Base-by-base conservation (phyloP, 2,888 invertebrate genomes). In the Stratiomys singularior region DNA sequence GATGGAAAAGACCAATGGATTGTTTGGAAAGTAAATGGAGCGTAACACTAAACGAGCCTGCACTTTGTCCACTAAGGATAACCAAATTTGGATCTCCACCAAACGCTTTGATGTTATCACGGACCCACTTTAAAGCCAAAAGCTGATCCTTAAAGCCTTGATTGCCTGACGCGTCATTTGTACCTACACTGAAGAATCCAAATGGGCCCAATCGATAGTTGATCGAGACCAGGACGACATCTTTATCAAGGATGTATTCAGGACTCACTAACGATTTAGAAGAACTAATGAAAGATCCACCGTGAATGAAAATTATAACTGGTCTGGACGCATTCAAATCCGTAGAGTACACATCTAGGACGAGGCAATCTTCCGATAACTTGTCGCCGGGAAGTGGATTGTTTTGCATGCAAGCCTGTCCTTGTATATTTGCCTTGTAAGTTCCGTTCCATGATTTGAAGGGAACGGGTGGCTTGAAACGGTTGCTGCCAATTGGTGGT, bases 131-230 rank as follows among this genome's bases (percentile, higher is more conserved):
- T 52, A 93, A 83, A 0, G 90, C 92, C 27, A 87, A 85, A 0
- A 92, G 90, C 85, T 93, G 93, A 83, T 93, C 93, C 82, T 92
- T 90, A 78, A 91, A 86, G 0, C 91, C 93, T 78, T 89, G 89
- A 83, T 93, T 93, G 3, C 93, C 93, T 0, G 91, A 90, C 0
- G 90, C 90, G 46, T 89, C 86, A 60, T 89, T 86, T 76, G 91
- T 91, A 0, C 90, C 91, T 0, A 91, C 91, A 80, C 89, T 90
- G n/a, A 91, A 82, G 82, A 90, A 91, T 5, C 91, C 91, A 44
- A 86, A 78, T 0, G 85, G 81, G 1, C 84, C 85, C 28, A 86
- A 76, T 1, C 86, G 84, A 79, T 86, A 86, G 64, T 86, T 85
- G 1, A 86, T 81, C 1, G 84, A 81, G 5, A 86, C 86, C 25